Base-by-base conservation (phyloP, 2,113 vertebrate species). In the Galbula dea region DNA sequence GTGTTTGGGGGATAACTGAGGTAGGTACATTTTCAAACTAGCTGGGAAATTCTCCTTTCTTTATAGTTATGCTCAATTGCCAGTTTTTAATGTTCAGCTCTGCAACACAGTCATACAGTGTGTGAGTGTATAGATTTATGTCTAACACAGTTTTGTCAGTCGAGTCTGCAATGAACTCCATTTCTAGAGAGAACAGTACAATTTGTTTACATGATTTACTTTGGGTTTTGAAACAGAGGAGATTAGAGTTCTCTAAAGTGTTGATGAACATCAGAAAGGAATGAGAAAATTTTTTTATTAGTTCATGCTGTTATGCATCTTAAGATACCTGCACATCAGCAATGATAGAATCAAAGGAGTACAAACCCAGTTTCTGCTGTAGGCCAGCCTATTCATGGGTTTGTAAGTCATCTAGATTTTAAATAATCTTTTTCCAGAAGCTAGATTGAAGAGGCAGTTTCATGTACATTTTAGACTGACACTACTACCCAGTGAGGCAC, bases 1-100 rank as follows among this genome's bases (percentile, higher is more conserved):
- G 65, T 90, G 83, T 97, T 97, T 82, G 86, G 86, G 88, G 95
- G 74, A 96, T 96, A 95, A 93, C 96, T 92, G 95, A 96, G 83
- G 93, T 94, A 96, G 86, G 93, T 95, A 83, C 68, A 57, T 92
- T 97, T 96, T 97, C 92, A 96, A 82, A 80, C 66, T 91, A 89
- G 69, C 85, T 94, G 82, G 78, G 85, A 94, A 94, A 92, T 79
- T 91, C 90, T 97, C 84, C 3, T 9, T 81, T 93, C 71, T 93
- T 96, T 96, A 94, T 91, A 77, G 52, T 37, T 49, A 68, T 43
- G 90, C 83, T 91, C 87, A 88, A 27, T 63, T 95, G 92, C 94
- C 93, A 93, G 0, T 72, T 96, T 96, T 96, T 88, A 82, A 73
- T 78, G 46, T 89, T 80, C 72, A 87, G 14, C n/a, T 81, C 54